Percentiles rank a stretch among this genome's conserved stretches.
phyloP scores from a whole-genome alignment of 2,797 vertebrate genomes.

The Remorina albescens region DNA sequence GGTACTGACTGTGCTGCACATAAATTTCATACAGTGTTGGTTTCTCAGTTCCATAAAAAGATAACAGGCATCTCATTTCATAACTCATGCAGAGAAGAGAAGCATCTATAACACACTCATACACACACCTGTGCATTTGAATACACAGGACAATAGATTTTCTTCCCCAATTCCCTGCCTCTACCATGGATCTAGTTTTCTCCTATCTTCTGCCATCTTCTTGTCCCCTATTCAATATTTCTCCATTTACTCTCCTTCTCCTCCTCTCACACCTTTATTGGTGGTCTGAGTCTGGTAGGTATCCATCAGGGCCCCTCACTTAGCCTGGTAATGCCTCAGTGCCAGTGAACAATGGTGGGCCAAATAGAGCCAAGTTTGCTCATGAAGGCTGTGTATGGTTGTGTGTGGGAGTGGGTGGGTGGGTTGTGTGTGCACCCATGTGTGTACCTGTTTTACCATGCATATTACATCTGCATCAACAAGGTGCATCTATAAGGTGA shows the following conservation, averaged over 20 bases:
- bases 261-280: conserved; percentile 77
- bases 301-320: conserved; percentile 88
- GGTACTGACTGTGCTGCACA: background rate
- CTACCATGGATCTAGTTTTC: conserved; percentile 33
- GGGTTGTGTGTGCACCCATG: conserved; percentile 45
- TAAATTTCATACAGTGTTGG: background rate
- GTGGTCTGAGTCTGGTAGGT: conserved; percentile 83
- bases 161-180: conserved; percentile 27
- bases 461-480: conserved; percentile 79
- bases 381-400: conserved; percentile 42
- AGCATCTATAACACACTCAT: conserved; percentile 33
- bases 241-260: conserved; percentile 56
- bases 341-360: conserved; percentile 78
- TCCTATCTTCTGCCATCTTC: conserved; percentile 72
- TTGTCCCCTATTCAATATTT: conserved; percentile 65
- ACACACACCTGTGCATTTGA: conserved; percentile 73
- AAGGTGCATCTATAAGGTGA: conserved; percentile 60
- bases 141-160: conserved; percentile 55
- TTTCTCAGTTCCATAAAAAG: background rate
- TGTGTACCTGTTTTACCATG: conserved; percentile 71
- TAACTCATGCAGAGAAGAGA: conserved; percentile 8
- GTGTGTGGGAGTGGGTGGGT: conserved; percentile 40
- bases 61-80: conserved; percentile 22
- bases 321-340: conserved; percentile 79
- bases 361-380: conserved; percentile 74